phyloP scores from a whole-genome alignment of 2,797 vertebrate species.

The Premnoplex brunnescens region DNA sequence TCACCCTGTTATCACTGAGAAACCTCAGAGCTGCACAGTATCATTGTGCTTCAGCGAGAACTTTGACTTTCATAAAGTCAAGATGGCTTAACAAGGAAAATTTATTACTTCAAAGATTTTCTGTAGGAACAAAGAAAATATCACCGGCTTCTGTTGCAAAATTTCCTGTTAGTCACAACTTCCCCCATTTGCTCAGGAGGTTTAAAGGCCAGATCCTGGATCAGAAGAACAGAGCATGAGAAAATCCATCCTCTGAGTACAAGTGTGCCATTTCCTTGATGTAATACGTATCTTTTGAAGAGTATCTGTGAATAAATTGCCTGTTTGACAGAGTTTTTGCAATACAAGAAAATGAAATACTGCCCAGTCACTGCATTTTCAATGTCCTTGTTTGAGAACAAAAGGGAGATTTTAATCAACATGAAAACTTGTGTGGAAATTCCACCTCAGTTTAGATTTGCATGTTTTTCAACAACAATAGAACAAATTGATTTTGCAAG shows the following conservation, averaged over 20 bases:
- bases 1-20: not conserved
- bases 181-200: not conserved
- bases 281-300: not conserved
- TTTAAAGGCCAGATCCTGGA: not conserved
- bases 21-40: not conserved
- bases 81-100: not conserved
- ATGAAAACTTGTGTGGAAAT: not conserved
- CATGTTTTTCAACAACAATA: not conserved
- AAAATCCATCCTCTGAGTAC: not conserved
- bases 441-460: not conserved
- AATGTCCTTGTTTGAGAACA: not conserved
- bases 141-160: not conserved
- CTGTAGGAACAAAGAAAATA: not conserved
- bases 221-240: not conserved
- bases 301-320: not conserved
- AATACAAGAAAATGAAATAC: not conserved
- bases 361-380: not conserved
- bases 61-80: constrained; percentile 55
- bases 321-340: not conserved
- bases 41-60: not conserved
- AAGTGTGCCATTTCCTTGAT: not conserved
- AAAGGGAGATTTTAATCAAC: not conserved
- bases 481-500: not conserved
- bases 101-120: not conserved
- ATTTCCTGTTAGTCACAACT: not conserved